Evolutionary conservation across 1,140 invertebrate species (phyloP), one percentile per base, ranked within the genome.

Genomic region (Drosophila lacteicornis): DNA sequence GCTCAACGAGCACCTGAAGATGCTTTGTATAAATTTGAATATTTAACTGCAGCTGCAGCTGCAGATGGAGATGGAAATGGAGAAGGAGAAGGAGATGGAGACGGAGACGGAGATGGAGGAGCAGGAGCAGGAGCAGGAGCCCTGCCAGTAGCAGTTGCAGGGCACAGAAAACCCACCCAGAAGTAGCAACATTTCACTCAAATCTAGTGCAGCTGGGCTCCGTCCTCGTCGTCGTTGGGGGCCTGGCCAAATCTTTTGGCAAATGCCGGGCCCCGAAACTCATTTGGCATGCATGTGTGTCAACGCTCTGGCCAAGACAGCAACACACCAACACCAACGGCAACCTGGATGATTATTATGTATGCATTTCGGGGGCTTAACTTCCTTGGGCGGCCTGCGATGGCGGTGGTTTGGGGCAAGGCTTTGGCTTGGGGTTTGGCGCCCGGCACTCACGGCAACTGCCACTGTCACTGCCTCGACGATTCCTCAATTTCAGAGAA

Each of bases 21-120:
- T 84, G 85, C 85, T 79, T 87, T 84, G 84, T 88, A 87, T 87
- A 87, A 87, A 87, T 87, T 87, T 87, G 84, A 87, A 87, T 87
- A 90, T 87, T 88, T 80, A 87, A 90, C 71, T 79, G 66, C 76
- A 79, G 60, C 50, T 45, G 59, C 70, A 51, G 59, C 27, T 46
- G 65, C 58, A 63, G 59, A 55, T 38, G 33, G 33, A n/a, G 22
- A 58, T 62, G 60, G 50, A 51, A 27, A 17, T 33, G 50, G 50
- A 49, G 51, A 33, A 25, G 62, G 27, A 60, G 9, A 36, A 25
- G 47, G 33, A 27, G 9, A 65, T 22, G 55, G 17, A 55, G 51
- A 36, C 19, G 51, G 8, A 19, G 27, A 13, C 12, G 50, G 12
- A 13, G 51, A 30, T 9, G 51, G 67, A 63, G 33, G 50, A 61